A percentile compares a stretch with the other conserved stretches of the same genome.
phyloP scores from a whole-genome alignment of 2,888 invertebrate species.

The Halocaridina rubra region DNA sequence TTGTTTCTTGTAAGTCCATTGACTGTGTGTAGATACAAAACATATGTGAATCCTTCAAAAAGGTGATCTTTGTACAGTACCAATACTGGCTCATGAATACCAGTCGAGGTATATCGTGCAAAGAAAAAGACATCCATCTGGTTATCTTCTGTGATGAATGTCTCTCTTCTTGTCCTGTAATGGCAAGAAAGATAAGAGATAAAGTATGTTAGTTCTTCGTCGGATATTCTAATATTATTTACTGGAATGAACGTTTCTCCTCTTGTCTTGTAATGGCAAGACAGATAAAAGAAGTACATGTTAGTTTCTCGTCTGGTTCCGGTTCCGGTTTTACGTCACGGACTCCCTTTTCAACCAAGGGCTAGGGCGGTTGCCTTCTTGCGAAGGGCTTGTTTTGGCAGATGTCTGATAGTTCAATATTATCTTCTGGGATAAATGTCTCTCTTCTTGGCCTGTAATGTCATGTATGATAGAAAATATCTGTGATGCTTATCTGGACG shows the following conservation, averaged over 20 bases:
- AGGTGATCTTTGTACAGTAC: constrained; percentile 51
- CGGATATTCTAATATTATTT: background rate
- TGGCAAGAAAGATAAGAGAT: background rate
- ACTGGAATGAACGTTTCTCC: background rate
- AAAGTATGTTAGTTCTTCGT: background rate
- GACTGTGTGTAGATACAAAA: constrained; percentile 33
- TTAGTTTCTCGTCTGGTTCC: background rate
- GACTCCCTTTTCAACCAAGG: too few relatives aligned
- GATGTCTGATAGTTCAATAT: too few relatives aligned
- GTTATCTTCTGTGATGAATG: background rate
- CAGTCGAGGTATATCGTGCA: constrained; percentile 40
- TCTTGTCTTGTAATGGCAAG: background rate
- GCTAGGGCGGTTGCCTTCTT: too few relatives aligned
- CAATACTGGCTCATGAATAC: constrained; percentile 22
- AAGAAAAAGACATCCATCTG: constrained; percentile 30
- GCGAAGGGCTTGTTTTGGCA: too few relatives aligned
- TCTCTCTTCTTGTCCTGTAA: background rate
- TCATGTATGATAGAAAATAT: too few relatives aligned
- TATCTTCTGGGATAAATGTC: too few relatives aligned
- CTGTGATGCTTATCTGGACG: too few relatives aligned
- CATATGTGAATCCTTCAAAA: background rate
- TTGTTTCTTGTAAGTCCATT: constrained; percentile 20
- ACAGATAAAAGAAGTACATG: background rate
- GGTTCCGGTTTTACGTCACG: too few relatives aligned
- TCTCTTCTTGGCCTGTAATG: too few relatives aligned